phyloP scores from a whole-genome alignment of 2,797 vertebrate species.

The Aplochiton taeniatus region DNA sequence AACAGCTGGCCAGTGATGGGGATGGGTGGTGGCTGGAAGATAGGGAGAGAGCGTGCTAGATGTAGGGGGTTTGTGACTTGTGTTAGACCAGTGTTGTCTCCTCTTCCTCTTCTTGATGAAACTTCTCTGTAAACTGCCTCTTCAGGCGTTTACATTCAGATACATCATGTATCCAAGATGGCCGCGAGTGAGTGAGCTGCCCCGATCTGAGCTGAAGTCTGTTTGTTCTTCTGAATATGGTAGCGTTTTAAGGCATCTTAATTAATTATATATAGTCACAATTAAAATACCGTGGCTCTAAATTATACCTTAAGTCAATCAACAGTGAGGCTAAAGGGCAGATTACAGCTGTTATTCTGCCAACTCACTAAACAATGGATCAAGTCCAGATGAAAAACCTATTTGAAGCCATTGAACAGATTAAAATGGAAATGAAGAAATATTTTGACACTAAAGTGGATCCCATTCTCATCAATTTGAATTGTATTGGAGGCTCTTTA shows the following conservation, averaged over 20 bases:
- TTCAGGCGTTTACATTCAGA: too few relatives aligned
- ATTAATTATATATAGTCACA: constrained; percentile 6
- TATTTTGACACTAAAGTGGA: constrained; percentile 10
- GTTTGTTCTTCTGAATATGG: background rate
- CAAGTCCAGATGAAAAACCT: background rate
- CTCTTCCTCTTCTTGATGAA: background rate
- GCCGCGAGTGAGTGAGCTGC: constrained; percentile 3
- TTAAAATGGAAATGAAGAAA: background rate
- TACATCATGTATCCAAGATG: too few relatives aligned
- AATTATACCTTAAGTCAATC: background rate
- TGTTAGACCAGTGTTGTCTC: background rate
- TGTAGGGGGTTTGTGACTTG: too few relatives aligned
- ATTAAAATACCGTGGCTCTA: background rate
- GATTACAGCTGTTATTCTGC: background rate
- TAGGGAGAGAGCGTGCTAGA: too few relatives aligned
- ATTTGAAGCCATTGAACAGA: constrained; percentile 7
- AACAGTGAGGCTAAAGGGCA: too few relatives aligned
- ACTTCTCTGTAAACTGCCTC: too few relatives aligned
- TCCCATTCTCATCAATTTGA: background rate
- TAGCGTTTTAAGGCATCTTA: background rate
- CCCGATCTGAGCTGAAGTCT: background rate
- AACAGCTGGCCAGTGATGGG: too few relatives aligned
- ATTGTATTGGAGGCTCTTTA: constrained; percentile 1
- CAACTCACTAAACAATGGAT: constrained; percentile 4
- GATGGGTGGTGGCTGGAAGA: too few relatives aligned